phyloP scores from a whole-genome alignment of 1,140 invertebrate genomes.

The Bombyx mandarina region DNA sequence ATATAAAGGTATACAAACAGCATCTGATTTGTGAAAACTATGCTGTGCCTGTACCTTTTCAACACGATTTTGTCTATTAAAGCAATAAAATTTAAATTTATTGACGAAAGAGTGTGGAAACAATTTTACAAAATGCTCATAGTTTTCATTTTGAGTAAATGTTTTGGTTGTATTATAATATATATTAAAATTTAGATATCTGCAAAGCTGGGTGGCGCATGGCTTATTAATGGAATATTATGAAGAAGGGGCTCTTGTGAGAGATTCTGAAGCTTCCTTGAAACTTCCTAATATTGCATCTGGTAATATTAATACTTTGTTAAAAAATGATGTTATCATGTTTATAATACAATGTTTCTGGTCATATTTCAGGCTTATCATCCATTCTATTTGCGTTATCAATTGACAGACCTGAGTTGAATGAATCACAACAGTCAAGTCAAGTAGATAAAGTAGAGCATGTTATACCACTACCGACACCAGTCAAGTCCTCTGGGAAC shows the following conservation, averaged over 20 bases:
- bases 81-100: too few relatives aligned
- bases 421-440: slow-evolving; percentile 70
- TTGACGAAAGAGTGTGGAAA: too few relatives aligned
- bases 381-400: slow-evolving; percentile 92
- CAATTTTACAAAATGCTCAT: too few relatives aligned
- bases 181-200: slow-evolving; percentile 62
- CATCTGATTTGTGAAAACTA: too few relatives aligned
- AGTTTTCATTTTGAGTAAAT: too few relatives aligned
- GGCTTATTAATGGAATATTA: slow-evolving; percentile 81
- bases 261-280: slow-evolving; percentile 81
- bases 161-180: neutral
- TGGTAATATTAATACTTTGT: slow-evolving; percentile 68
- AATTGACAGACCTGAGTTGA: slow-evolving; percentile 88
- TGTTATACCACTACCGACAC: slow-evolving; percentile 68
- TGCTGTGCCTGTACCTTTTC: too few relatives aligned
- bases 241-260: slow-evolving; percentile 86
- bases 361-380: slow-evolving; percentile 77
- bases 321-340: neutral
- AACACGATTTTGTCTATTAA: too few relatives aligned
- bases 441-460: slow-evolving; percentile 67
- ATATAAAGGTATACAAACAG: too few relatives aligned
- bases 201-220: slow-evolving; percentile 83
- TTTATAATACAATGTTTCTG: slow-evolving; percentile 4
- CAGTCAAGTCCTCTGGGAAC: slow-evolving; percentile 52
- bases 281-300: slow-evolving; percentile 86